A percentile compares a stretch with the other conserved stretches of the same genome.
Conservation (phyloP, 2,888 invertebrate genomes). For the Eudasyphora cyanicolor region DNA sequence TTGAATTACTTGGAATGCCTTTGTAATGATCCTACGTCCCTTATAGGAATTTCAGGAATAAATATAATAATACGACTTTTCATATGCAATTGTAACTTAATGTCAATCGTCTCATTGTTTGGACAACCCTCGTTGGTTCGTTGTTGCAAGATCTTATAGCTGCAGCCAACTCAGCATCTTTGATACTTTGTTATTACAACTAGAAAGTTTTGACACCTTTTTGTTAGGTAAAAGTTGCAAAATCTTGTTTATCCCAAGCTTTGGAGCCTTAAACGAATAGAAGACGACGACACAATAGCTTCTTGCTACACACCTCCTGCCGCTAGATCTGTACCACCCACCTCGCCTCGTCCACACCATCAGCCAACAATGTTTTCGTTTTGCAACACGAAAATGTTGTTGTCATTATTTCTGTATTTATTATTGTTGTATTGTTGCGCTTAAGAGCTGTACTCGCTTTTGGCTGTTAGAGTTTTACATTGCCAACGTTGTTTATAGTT, state of each 20-base stretch:
- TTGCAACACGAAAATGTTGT: slow-evolving; percentile 63
- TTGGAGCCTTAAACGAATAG: slow-evolving; percentile 56
- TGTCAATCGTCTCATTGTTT: too few relatives aligned
- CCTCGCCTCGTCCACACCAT: not conserved
- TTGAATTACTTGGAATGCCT: too few relatives aligned
- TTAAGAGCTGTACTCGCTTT: slow-evolving; percentile 13
- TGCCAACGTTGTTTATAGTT: slow-evolving; percentile 61
- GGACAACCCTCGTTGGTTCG: not conserved
- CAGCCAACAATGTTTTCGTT: slow-evolving; percentile 31
- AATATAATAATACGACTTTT: too few relatives aligned
- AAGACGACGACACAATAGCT: slow-evolving; percentile 60
- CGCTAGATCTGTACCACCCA: too few relatives aligned
- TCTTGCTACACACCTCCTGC: not conserved
- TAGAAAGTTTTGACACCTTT: slow-evolving; percentile 65
- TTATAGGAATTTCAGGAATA: too few relatives aligned
- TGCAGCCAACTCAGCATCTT: slow-evolving; percentile 22
- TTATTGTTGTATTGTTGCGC: slow-evolving; percentile 60
- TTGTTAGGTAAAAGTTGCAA: slow-evolving; percentile 53
- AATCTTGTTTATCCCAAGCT: slow-evolving; percentile 64
- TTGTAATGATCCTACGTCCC: too few relatives aligned
- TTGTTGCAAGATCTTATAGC: not conserved
- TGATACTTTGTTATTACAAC: slow-evolving; percentile 60
- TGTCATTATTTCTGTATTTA: slow-evolving; percentile 57
- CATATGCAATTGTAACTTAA: too few relatives aligned
- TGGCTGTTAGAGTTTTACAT: slow-evolving; percentile 45